Evolutionary conservation across 2,888 invertebrate genomes (phyloP).

Genomic region (Aplocera efformata): DNA sequence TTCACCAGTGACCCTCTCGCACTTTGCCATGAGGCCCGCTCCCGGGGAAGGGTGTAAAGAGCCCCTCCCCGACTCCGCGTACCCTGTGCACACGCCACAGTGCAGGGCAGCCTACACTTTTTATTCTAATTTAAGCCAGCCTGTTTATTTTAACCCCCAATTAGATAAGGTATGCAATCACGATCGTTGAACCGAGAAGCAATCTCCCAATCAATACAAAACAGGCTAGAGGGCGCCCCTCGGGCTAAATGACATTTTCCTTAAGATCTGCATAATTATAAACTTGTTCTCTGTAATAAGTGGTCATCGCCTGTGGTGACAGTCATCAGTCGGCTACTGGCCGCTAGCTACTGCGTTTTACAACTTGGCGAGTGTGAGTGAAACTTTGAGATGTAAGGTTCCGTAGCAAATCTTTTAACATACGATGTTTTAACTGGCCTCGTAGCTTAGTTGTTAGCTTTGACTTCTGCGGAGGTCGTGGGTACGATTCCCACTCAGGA

Average conservation of each 20-base stretch:
- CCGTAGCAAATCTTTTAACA: conserved; percentile 9
- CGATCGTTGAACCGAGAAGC: conserved; percentile 18
- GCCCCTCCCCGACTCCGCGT: too few species aligned
- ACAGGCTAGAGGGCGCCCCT: conserved; percentile 27
- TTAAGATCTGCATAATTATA: conserved; percentile 30
- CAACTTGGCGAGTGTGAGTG: conserved; percentile 4
- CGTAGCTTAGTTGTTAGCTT: too few species aligned
- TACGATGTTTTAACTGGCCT: too few species aligned
- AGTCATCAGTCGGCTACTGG: conserved; percentile 44
- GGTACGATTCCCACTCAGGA: too few species aligned
- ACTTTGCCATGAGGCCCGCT: too few species aligned
- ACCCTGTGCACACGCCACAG: too few species aligned
- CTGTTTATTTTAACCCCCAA: conserved; percentile 17
- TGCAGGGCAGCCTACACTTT: too few species aligned
- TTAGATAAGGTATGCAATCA: conserved; percentile 28
- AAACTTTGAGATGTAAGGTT: conserved; percentile 3
- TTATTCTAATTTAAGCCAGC: too few species aligned
- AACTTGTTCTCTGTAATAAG: conserved; percentile 43
- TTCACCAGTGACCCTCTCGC: too few species aligned
- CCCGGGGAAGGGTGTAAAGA: too few species aligned
- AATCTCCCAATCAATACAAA: conserved; percentile 33
- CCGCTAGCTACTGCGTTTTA: conserved; percentile 38
- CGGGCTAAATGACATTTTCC: conserved; percentile 45
- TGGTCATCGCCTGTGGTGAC: conserved; percentile 35
- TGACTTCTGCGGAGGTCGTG: too few species aligned